Conservation (phyloP, 2,113 vertebrate genomes). For the Indicator indicator region DNA sequence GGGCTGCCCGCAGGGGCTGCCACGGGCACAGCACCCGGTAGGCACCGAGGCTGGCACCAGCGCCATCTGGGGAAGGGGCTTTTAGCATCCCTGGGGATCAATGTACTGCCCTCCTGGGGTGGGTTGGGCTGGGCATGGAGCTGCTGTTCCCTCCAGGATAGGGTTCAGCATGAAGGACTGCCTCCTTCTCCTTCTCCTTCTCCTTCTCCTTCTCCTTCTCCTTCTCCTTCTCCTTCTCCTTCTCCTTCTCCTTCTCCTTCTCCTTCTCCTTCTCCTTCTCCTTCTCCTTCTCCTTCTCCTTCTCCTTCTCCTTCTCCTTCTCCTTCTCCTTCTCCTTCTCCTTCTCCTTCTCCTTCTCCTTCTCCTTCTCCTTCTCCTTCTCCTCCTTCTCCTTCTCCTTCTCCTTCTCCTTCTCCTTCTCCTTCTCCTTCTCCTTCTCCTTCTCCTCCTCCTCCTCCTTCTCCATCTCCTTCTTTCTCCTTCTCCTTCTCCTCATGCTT, state of each 20-base stretch:
- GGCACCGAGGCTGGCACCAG: background rate
- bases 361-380: too few relatives aligned
- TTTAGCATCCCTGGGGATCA: background rate
- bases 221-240: too few relatives aligned
- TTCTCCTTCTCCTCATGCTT: too few relatives aligned
- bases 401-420: background rate
- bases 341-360: background rate
- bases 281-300: background rate
- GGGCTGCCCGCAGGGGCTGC: background rate
- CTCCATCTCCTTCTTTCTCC: too few relatives aligned
- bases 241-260: background rate
- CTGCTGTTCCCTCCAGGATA: background rate
- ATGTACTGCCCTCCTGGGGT: accelerated
- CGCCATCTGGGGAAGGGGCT: accelerated
- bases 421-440: too few relatives aligned
- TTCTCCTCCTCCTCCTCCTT: background rate
- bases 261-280: too few relatives aligned
- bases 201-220: too few relatives aligned
- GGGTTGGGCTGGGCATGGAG: background rate
- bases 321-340: background rate
- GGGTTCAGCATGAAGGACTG: background rate
- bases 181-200: background rate
- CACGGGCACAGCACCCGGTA: background rate
- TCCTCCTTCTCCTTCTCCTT: too few relatives aligned
- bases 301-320: background rate